A percentile compares a stretch with the other conserved stretches of the same genome.
phyloP scores from a whole-genome alignment of 1,140 invertebrate species.

The Pseudomyrmex pallidus region DNA sequence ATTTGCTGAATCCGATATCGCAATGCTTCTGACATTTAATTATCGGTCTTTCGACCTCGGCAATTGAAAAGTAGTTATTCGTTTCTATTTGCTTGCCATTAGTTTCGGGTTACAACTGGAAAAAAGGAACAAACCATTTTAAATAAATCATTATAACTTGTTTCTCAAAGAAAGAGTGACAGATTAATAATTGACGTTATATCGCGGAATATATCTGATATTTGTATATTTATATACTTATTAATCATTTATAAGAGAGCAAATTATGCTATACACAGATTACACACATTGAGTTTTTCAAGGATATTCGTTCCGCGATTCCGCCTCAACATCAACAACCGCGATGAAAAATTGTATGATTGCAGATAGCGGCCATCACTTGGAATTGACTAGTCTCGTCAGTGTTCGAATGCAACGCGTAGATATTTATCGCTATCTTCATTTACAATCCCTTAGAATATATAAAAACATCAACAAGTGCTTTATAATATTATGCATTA shows the following conservation, averaged over 20 bases:
- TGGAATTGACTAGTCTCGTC: slow-evolving; percentile 30
- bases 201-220: not conserved
- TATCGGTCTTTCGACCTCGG: not conserved
- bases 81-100: slow-evolving; percentile 2
- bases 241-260: too few species aligned
- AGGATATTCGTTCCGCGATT: slow-evolving; percentile 24
- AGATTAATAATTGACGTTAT: slow-evolving; percentile 11
- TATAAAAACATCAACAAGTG: not conserved
- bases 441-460: slow-evolving; percentile 28
- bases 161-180: not conserved
- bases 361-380: slow-evolving; percentile 45
- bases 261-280: not conserved
- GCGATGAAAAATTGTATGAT: slow-evolving; percentile 57
- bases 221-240: not conserved
- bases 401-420: slow-evolving; percentile 8
- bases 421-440: slow-evolving; percentile 28
- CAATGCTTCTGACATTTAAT: not conserved
- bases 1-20: slow-evolving; percentile 33
- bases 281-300: not conserved
- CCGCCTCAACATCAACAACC: slow-evolving; percentile 30
- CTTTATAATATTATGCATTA: not conserved
- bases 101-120: not conserved
- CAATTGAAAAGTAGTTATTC: slow-evolving; percentile 4
- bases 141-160: not conserved
- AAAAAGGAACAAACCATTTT: not conserved